Base-by-base conservation (phyloP, 64 coral and sea anemone genomes). In the Montipora capricornis region DNA sequence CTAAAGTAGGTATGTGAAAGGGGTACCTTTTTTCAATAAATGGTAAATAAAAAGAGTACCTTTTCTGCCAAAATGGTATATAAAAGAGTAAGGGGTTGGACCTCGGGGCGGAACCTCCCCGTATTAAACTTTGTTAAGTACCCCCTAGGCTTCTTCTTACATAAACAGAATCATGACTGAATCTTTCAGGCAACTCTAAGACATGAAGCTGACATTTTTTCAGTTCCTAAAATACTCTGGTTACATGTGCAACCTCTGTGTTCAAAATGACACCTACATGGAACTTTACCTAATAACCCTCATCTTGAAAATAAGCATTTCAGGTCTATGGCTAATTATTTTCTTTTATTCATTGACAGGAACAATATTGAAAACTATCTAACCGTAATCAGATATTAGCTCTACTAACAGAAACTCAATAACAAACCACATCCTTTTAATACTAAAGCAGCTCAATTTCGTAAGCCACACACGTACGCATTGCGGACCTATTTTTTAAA, bases 241-340 rank as follows among this genome's bases (percentile, higher is more conserved):
- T 75, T 75, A 75, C 73, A 75, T 75, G 20, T 29, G 20, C 22
- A 75, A 75, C n/a, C n/a, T 75, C 8, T 16, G 20, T 75, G 19
- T 24, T 75, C 73, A 75, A 75, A 75, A 75, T 75, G 73, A 26
- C n/a, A 75, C 73, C 19, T 75, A 24, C 73, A 75, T 75, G n/a
- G 7, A 75, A 75, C n/a, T 75, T 75, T 75, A 75, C 73, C 73
- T n/a, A 75, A 75, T 75, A 75, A 75, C 73, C 22, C 22, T 24
- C 22, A 24, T 24, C 22, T 24, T 24, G 22, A 24, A 24, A 24
- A 24, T 24, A 24, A 75, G 73, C 73, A 75, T 75, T 75, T 75
- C 73, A 75, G 73, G 73, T 20, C 73, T 75, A 75, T 75, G 3
- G 73, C 51, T 53, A 53, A 53, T 53, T 53, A 53, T 53, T 53